Evolutionary conservation across 2,113 vertebrate species (phyloP), one percentile per base, ranked within the genome.

Genomic region (Aphyosemion australe): DNA sequence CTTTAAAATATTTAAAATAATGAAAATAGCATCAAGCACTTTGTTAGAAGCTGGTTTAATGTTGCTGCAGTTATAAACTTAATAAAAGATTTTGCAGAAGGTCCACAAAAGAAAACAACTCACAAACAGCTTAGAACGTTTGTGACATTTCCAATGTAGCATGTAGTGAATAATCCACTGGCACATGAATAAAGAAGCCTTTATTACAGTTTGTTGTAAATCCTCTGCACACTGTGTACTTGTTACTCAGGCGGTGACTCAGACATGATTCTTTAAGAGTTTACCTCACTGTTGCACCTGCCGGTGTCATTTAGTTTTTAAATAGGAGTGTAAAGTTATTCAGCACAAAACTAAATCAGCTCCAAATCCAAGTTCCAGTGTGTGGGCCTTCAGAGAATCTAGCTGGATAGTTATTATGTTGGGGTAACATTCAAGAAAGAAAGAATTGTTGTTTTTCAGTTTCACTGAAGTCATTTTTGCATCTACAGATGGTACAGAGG

Each of bases 191-290:
- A 20, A 42, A 34, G 4, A 13, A 51, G 57, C 20, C 20, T 20
- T 32, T 6, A 2, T 34, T 26, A 10, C 14, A 11, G 2, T 18
- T 32, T 8, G 42, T 54, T 26, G 6, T 18, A 43, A 19, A 34
- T 46, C 7, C 12, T n/a, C 15, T 15, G 8, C n/a, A 16, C 3
- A 45, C 5, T 49, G 16, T 42, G 6, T 47, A 53, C 31, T 19
- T 56, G 65, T 55, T 65, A 56, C 49, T 5, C 26, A 26, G 26
- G 5, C 26, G 26, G 26, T 18, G n/a, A 72, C 12, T 53, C 58
- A 65, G 43, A 46, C 18, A 31, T 57, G 4, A 18, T 9, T 12
- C 8, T 5, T 1, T 46, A 37, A 37, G 19, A 31, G 8, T 20
- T 46, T 46, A 60, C 57, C 15, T 60, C 21, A 46, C 16, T 46